Base-by-base conservation (phyloP, 2,888 invertebrate genomes). In the Mycalesis mineus region DNA sequence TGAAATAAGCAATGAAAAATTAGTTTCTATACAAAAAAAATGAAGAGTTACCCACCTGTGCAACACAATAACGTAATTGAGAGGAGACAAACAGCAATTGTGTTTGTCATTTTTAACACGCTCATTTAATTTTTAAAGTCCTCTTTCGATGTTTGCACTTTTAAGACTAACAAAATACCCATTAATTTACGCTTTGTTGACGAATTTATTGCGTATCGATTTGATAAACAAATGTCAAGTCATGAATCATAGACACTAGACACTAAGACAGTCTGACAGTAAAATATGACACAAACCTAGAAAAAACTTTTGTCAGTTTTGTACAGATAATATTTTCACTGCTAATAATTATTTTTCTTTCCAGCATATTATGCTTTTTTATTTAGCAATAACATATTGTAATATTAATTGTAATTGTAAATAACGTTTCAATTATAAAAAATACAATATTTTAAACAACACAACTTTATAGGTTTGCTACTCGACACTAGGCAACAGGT, bases 161-260 rank as follows among this genome's bases (percentile, higher is more conserved):
- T 68, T 72, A 76, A 76, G 73, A 64, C 61, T 67, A 64, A 62
- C 59, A 67, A 75, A 80, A 73, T 67, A 83, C 77, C 70, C 67
- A 65, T 70, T 64, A 83, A 81, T 80, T 84, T 68, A 85, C 76
- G 82, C 85, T 86, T 83, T 78, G 78, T 82, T 82, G 77, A 68
- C 36, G 81, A 61, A 65, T 83, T 82, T 85, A 85, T 78, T 78
- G 61, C 64, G 62, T 64, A 67, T 64, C 49, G 63, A 64, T 65
- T 58, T 78, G 77, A 73, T 77, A 78, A 76, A 79, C 76, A 73
- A 78, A 72, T 77, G 79, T 79, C 82, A 81, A 78, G 62, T 62
- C 60, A 62, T 54, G 45, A 36, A 4, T 44, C 39, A 54, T 55
- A 47, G 56, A 47, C 47, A 33, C n/a, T n/a, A n/a, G n/a, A n/a